Evolutionary conservation across 2,888 invertebrate species (phyloP).

Genomic region (Diabrotica balteata): DNA sequence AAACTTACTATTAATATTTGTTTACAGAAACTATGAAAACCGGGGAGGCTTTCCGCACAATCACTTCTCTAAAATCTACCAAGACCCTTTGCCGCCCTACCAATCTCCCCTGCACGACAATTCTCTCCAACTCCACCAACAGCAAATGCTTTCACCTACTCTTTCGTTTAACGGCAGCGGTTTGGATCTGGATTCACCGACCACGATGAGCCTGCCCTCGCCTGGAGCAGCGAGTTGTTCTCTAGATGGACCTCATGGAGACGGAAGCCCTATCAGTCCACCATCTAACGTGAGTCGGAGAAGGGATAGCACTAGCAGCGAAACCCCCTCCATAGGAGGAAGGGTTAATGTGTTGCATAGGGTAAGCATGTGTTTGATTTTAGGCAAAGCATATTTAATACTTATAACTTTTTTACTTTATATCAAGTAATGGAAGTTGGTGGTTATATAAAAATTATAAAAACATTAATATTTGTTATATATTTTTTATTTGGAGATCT

Average conservation of each 20-base stretch:
- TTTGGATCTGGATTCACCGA: constrained; percentile 74
- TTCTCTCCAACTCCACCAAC: constrained; percentile 70
- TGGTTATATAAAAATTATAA: neutral
- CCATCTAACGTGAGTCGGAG: constrained; percentile 73
- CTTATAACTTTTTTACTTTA: too few species aligned
- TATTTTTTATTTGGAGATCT: neutral
- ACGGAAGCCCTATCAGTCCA: constrained; percentile 68
- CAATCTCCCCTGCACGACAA: constrained; percentile 53
- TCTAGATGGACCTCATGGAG: constrained; percentile 69
- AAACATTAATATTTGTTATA: neutral
- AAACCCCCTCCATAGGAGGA: constrained; percentile 64
- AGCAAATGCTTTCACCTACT: constrained; percentile 62
- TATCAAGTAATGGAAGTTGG: neutral
- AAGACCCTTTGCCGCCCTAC: constrained; percentile 56
- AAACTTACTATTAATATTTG: neutral
- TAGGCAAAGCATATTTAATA: constrained; percentile 35
- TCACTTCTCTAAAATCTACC: constrained; percentile 59
- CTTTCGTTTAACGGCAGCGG: constrained; percentile 72
- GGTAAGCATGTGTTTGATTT: constrained; percentile 75
- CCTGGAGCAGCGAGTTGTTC: constrained; percentile 78
- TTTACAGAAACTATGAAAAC: constrained; percentile 52
- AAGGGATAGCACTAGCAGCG: constrained; percentile 44
- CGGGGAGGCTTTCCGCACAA: constrained; percentile 50
- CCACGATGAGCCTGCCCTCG: constrained; percentile 82
- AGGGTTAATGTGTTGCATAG: constrained; percentile 79